Base-by-base conservation (phyloP, 1,140 invertebrate species). In the Physella acuta region DNA sequence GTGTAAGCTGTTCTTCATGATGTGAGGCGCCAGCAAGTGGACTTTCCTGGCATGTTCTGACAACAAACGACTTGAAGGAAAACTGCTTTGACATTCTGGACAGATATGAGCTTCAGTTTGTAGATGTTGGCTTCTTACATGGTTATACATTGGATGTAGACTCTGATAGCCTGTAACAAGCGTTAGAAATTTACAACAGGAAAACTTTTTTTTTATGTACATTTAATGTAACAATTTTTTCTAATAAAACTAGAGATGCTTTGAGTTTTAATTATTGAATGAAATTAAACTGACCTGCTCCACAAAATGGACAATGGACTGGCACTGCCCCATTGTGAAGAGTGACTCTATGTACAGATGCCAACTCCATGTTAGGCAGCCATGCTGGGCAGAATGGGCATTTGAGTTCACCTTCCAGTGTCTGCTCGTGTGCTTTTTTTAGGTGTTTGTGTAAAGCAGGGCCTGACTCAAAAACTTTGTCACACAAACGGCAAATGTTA, bases 261-360 rank as follows among this genome's bases (percentile, higher is more conserved):
- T 49, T n/a, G 11, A 49, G n/a, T 14, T 49, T n/a, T 49, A n/a
- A 49, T 11, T 49, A 49, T 11, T 14, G 44, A 49, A 49, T n/a
- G n/a, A n/a, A 20, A 14, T 31, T 53, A 31, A n/a, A 37, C 53
- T 36, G 11, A 68, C 66, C 66, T 37, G 66, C 37, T 16, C 66
- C 66, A 60, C 66, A 68, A 55, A 68, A 68, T 44, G 66, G 66
- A 33, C 66, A 68, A 28, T 68, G 66, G 5, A 68, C 66, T 49
- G 66, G 66, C 1, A 68, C 55, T 34, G 34, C 66, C 36, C 66
- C 66, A 33, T 24, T 59, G 24, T 68, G 66, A 26, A 68, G 26
- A 49, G 55, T 59, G 34, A 60, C 37, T 34, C 39, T 68, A 31
- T 68, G 66, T 4, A 59, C 37, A 16, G 56, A 39, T 4, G 66